Evolutionary conservation across 1,140 invertebrate genomes (phyloP).

Genomic region (Drosophila erecta): DNA sequence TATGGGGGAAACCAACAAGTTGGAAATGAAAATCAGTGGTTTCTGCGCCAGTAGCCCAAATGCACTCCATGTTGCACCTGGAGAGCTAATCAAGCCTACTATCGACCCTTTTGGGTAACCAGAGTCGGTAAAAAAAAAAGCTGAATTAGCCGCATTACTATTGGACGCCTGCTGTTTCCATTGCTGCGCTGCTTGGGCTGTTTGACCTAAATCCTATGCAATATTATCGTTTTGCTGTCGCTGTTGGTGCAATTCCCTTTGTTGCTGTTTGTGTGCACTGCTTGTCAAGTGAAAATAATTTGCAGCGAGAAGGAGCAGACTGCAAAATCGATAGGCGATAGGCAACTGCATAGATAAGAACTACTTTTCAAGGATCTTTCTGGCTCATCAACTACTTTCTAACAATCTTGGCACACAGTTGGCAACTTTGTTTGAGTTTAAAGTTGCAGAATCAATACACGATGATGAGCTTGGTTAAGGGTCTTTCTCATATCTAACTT

Average conservation of each 20-base stretch:
- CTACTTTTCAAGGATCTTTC: conserved; percentile 48
- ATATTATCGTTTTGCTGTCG: conserved; percentile 47
- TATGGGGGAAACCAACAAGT: too few relatives aligned
- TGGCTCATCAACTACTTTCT: conserved; percentile 36
- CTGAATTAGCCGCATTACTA: conserved; percentile 26
- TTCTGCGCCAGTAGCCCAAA: too few relatives aligned
- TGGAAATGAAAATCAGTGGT: too few relatives aligned
- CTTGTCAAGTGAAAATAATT: conserved; percentile 52
- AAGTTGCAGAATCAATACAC: conserved; percentile 3
- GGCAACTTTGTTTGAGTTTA: conserved; percentile 10
- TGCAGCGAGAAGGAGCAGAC: conserved; percentile 23
- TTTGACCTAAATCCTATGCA: conserved; percentile 48
- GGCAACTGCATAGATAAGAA: conserved; percentile 40
- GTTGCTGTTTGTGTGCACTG: conserved; percentile 25
- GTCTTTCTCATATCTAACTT: not conserved
- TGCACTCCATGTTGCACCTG: not conserved
- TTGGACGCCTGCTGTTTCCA: conserved; percentile 31
- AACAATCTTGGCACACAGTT: conserved; percentile 34
- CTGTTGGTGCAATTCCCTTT: conserved; percentile 8
- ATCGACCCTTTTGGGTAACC: conserved; percentile 2
- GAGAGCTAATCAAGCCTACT: not conserved
- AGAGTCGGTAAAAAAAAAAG: conserved; percentile 9
- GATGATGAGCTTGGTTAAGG: conserved; percentile 1
- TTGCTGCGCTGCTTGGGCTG: conserved; percentile 28
- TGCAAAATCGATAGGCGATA: conserved; percentile 28